Evolutionary conservation across 2,797 vertebrate genomes (phyloP).

Genomic region (Myiotriccus ornatus): DNA sequence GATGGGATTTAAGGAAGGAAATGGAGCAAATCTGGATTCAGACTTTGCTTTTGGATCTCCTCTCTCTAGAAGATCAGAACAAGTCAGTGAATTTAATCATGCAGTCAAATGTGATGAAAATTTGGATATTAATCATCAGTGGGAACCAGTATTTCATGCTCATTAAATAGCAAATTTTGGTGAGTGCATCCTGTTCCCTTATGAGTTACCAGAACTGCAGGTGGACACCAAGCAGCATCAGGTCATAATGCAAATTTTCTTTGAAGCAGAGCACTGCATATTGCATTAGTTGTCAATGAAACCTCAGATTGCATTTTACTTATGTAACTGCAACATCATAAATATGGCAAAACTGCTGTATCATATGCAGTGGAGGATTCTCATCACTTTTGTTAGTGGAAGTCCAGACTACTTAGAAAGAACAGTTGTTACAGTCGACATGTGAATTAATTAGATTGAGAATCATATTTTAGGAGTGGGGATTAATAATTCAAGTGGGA

Average conservation of each 20-base stretch:
- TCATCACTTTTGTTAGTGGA: background rate
- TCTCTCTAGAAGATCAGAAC: background rate
- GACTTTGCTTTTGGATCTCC: background rate
- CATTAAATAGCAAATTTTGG: constrained; percentile 23
- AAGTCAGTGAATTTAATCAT: constrained; percentile 26
- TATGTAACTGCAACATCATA: background rate
- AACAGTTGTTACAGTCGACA: background rate
- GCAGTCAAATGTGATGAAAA: background rate
- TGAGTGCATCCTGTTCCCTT: background rate
- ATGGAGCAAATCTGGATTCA: constrained; percentile 1
- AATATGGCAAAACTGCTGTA: background rate
- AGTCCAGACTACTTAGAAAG: background rate
- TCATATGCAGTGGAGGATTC: background rate
- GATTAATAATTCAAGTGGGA: background rate
- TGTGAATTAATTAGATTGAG: background rate
- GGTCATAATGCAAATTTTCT: background rate
- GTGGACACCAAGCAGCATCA: background rate
- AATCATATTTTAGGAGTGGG: background rate
- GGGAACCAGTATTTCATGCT: background rate
- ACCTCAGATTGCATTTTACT: background rate
- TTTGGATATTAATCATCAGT: constrained; percentile 24
- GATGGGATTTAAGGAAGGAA: constrained; percentile 12
- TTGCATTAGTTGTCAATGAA: constrained; percentile 9
- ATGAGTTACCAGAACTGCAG: background rate
- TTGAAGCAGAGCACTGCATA: background rate